Evolutionary conservation across 2,888 invertebrate genomes (phyloP), one percentile per base, ranked within the genome.

Genomic region (Bellardia pandia): DNA sequence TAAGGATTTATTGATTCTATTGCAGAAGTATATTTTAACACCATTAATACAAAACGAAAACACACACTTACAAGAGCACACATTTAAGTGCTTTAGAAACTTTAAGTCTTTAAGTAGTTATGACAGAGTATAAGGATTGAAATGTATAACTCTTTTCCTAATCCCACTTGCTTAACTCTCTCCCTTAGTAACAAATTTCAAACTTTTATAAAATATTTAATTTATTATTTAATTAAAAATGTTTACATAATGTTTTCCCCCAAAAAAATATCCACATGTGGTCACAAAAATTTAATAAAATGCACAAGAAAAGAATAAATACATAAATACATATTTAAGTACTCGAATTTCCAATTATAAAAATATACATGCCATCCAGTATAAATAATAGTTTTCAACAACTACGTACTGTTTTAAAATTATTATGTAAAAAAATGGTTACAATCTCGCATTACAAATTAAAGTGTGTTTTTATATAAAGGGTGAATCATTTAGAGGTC

Each of bases 191-290:
- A 9, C 7, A 42, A 42, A 42, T 37, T 37, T 6, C 37, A 37
- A 2, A 45, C 13, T 11, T 45, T 2, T 53, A 8, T 53, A 53
- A 53, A 53, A 53, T 53, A 16, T 53, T 16, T 5, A n/a, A 53
- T 53, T 53, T 53, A 53, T 16, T 53, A 53, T 53, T 53, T 53
- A n/a, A 53, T 53, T 53, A 16, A 53, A 53, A 53, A 23, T 53
- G 7, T 53, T 8, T 53, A n/a, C n/a, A 53, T 23, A 53, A 16
- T 53, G n/a, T n/a, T 16, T 16, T 16, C 2, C 0, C 3, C 16
- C 53, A 13, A 13, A 45, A 53, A 16, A 53, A n/a, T 23, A 53
- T 9, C 2, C 53, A 53, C 8, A 53, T 53, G 53, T n/a, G 16
- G 45, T 45, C 45, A 13, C 11, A 45, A 9, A 45, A 3, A 16